Evolutionary conservation across 2,888 invertebrate species (phyloP).

Genomic region (Anticlea derivata): DNA sequence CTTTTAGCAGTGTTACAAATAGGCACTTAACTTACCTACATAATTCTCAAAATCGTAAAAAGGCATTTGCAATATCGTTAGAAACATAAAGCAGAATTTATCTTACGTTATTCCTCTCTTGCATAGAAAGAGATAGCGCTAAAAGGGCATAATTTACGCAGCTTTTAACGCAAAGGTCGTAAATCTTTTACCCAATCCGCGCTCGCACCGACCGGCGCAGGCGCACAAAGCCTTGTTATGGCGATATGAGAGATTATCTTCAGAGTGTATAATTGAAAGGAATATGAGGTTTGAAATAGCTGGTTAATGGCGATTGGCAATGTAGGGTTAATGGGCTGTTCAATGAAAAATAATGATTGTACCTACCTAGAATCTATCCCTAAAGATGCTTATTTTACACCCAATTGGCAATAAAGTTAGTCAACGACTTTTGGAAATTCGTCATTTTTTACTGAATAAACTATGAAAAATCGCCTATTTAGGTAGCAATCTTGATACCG

Average conservation of each 20-base stretch:
- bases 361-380: too few species aligned
- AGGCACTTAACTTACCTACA: too few species aligned
- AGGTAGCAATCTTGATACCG: too few species aligned
- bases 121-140: conserved; percentile 45
- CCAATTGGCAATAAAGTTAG: too few species aligned
- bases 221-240: conserved; percentile 50
- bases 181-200: conserved; percentile 68
- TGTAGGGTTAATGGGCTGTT: not conserved
- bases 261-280: conserved; percentile 28
- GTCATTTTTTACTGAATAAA: too few species aligned
- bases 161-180: conserved; percentile 61
- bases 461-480: too few species aligned
- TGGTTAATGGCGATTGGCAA: not conserved
- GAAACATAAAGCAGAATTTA: conserved; percentile 21
- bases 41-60: not conserved
- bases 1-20: too few species aligned
- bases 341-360: not conserved
- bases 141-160: conserved; percentile 57
- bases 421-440: too few species aligned
- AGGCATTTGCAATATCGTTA: not conserved
- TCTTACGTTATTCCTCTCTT: conserved; percentile 31
- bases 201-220: conserved; percentile 49
- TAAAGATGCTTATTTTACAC: too few species aligned
- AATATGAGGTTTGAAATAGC: conserved; percentile 3
- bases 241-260: conserved; percentile 37